Evolutionary conservation across 2,113 vertebrate genomes (phyloP).

Genomic region (Mirounga angustirostris): DNA sequence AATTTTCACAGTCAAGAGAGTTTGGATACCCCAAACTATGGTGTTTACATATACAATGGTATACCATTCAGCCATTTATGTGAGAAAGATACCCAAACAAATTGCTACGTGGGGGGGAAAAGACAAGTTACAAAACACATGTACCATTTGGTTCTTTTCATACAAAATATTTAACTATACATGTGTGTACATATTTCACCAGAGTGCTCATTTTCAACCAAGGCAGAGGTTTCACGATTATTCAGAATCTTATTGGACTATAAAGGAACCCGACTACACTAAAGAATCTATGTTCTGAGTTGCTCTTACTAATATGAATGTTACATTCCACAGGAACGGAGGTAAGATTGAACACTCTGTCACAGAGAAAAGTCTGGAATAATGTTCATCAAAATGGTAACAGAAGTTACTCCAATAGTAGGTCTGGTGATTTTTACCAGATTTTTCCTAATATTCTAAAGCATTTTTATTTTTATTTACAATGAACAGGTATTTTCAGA

Average conservation of each 20-base stretch:
- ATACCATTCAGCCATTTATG: neutral
- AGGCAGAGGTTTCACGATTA: neutral
- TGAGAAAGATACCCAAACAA: conserved; percentile 38
- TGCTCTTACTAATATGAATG: neutral
- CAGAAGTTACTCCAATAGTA: neutral
- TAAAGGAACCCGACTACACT: neutral
- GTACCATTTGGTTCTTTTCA: conserved; percentile 24
- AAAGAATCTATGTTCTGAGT: neutral
- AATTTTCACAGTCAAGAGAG: conserved; percentile 42
- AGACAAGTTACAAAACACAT: neutral
- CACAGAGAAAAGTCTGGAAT: conserved; percentile 11
- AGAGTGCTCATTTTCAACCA: conserved; percentile 18
- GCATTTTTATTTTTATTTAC: conserved; percentile 49
- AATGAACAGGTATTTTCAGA: neutral
- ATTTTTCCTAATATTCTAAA: neutral
- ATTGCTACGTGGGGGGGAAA: neutral
- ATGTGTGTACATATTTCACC: neutral
- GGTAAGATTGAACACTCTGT: neutral
- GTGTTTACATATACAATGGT: neutral
- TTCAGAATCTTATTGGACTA: neutral
- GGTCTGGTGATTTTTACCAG: neutral
- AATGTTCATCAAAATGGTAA: conserved; percentile 11
- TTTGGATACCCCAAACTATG: conserved; percentile 27
- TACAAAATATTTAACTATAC: neutral
- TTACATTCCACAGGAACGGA: neutral